These are phyloP conservation scores for Poicephalus meyeri DNA, from an alignment of 2,113 vertebrate species.

Conservation along the genomic window DNA sequence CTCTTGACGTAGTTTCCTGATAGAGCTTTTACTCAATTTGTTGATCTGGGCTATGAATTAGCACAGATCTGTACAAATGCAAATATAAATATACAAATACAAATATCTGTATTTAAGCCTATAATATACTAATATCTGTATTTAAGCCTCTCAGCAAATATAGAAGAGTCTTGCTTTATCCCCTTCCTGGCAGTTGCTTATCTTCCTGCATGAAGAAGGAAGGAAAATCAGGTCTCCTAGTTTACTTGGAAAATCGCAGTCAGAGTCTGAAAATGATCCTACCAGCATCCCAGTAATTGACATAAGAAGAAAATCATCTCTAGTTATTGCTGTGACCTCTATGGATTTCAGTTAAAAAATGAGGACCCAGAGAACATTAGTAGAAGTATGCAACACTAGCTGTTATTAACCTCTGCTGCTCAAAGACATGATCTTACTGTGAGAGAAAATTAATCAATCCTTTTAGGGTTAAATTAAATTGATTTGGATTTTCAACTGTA, in stretches of 20 bases:
- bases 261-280: constrained; percentile 18
- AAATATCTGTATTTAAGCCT: too few relatives aligned
- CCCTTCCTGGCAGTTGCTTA: background rate
- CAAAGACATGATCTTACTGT: background rate
- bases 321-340: constrained; percentile 17
- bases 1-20: background rate
- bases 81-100: too few relatives aligned
- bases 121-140: too few relatives aligned
- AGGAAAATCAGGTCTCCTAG: background rate
- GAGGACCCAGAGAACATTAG: background rate
- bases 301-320: background rate
- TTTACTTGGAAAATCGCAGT: constrained; percentile 4
- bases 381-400: background rate
- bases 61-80: too few relatives aligned
- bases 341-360: constrained; percentile 46
- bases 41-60: background rate
- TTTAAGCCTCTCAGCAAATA: background rate
- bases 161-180: background rate
- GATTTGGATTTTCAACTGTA: background rate
- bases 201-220: background rate
- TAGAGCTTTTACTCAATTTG: background rate
- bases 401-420: background rate
- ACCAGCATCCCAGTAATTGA: constrained; percentile 11
- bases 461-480: constrained; percentile 40
- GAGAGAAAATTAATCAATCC: background rate